A percentile compares a stretch with the other conserved stretches of the same genome.
Evolutionary conservation across 23 tunicate species (phyloP).

Genomic region (Trididemnum miniatum): DNA sequence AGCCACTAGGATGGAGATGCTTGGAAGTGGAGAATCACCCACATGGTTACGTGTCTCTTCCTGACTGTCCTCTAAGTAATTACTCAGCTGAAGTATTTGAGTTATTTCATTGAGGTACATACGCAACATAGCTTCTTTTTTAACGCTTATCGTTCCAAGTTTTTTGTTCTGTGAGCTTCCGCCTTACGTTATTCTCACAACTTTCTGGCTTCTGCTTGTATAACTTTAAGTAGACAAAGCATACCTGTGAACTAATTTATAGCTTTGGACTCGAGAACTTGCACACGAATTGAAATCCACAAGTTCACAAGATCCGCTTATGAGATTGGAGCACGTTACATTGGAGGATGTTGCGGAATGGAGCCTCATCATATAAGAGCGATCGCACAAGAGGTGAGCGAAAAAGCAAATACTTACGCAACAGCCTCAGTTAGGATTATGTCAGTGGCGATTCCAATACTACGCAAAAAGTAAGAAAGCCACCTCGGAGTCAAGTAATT

Average conservation of each 20-base stretch:
- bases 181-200: too few relatives aligned
- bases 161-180: too few relatives aligned
- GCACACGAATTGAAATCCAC: constrained; percentile 72
- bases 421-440: too few relatives aligned
- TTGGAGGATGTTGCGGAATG: constrained; percentile 97
- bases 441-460: too few relatives aligned
- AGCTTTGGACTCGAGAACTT: constrained; percentile 61
- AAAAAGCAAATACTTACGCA: too few relatives aligned
- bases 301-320: constrained; percentile 77
- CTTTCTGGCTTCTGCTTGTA: too few relatives aligned
- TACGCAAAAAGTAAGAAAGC: too few relatives aligned
- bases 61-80: constrained; percentile 65
- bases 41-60: constrained; percentile 42
- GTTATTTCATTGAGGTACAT: too few relatives aligned
- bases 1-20: constrained; percentile 66
- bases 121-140: too few relatives aligned
- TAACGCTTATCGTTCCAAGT: too few relatives aligned
- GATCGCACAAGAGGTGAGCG: constrained; percentile 82
- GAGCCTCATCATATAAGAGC: constrained; percentile 92
- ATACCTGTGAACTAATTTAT: not conserved
- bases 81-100: too few relatives aligned
- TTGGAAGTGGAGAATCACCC: constrained; percentile 67
- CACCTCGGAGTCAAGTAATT: too few relatives aligned
- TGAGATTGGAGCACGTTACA: constrained; percentile 84
- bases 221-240: not conserved